Conservation (phyloP, 2,797 vertebrate genomes). For the Toxotes lorentzi region DNA sequence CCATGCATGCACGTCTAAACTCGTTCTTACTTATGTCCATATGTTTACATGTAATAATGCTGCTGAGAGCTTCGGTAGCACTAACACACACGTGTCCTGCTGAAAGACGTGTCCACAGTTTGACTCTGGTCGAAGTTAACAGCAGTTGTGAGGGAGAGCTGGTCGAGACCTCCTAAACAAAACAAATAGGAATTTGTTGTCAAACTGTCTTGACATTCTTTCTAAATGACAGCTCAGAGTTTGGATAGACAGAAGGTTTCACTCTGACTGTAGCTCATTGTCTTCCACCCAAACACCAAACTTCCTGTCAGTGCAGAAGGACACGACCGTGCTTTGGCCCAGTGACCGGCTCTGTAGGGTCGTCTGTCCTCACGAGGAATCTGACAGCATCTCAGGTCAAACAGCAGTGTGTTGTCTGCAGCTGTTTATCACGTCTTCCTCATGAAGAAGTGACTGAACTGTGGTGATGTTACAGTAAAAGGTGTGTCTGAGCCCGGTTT, state of each 20-base stretch:
- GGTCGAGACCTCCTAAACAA: not conserved
- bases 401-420: not conserved
- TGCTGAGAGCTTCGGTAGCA: not conserved
- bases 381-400: not conserved
- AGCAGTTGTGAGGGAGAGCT: not conserved
- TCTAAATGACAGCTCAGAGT: not conserved
- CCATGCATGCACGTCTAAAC: not conserved
- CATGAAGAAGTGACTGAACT: not conserved
- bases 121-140: too few species aligned
- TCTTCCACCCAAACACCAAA: not conserved
- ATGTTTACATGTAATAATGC: not conserved
- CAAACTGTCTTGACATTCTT: not conserved
- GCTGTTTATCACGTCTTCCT: not conserved
- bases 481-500: too few species aligned
- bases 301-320: not conserved
- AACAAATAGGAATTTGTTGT: slow-evolving; percentile 12
- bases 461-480: too few species aligned
- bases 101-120: too few species aligned
- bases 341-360: too few species aligned
- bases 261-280: not conserved
- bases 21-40: not conserved
- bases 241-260: not conserved
- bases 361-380: too few species aligned
- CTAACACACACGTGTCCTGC: not conserved
- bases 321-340: not conserved